phyloP scores from a whole-genome alignment of 1,140 invertebrate species.

The Oncopodura yosiiana region DNA sequence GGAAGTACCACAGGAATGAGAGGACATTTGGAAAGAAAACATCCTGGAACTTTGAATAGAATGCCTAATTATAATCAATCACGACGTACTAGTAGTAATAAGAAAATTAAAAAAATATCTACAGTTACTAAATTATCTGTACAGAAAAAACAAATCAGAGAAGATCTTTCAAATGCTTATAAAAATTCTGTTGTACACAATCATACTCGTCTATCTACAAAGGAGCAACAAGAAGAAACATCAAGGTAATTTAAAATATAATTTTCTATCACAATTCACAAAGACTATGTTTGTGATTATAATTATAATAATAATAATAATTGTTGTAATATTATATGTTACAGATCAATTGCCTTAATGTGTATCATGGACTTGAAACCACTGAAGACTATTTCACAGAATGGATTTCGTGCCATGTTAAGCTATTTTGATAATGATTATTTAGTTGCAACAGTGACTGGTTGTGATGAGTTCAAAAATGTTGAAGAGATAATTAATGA shows the following conservation, averaged over 20 bases:
- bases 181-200: too few relatives aligned
- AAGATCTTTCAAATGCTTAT: too few relatives aligned
- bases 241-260: neutral
- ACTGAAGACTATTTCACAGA: neutral
- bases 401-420: slow-evolving; percentile 1
- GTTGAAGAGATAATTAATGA: neutral
- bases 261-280: neutral
- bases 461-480: neutral
- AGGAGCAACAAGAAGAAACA: neutral
- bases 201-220: neutral
- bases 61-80: too few relatives aligned
- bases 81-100: neutral
- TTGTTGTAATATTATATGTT: neutral
- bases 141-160: neutral
- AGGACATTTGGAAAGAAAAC: slow-evolving; percentile 15
- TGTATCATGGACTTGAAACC: slow-evolving; percentile 7
- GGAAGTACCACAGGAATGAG: slow-evolving; percentile 20
- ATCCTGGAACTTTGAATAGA: slow-evolving; percentile 2
- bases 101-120: neutral
- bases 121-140: neutral
- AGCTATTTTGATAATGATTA: neutral
- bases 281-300: neutral
- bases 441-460: neutral
- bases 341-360: slow-evolving; percentile 3
- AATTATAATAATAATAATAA: neutral